Base-by-base conservation (phyloP, 1,140 invertebrate genomes). In the Reticulitermes speratus region DNA sequence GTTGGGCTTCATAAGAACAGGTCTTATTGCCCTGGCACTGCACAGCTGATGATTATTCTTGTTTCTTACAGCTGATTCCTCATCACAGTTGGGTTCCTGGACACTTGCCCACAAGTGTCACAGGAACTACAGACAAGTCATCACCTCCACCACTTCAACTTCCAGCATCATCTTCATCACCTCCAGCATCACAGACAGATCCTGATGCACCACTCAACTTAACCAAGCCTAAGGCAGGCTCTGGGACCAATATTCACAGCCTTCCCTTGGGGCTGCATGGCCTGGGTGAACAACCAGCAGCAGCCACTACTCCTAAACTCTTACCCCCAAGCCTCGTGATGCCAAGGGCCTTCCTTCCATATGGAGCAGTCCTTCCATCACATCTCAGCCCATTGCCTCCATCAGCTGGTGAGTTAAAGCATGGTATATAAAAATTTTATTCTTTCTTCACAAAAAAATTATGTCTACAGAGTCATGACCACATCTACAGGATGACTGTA, bases 191-290 rank as follows among this genome's bases (percentile, higher is more conserved):
- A n/a, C 91, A 92, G 44, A 91, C 91, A 23, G 95, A 96, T 88
- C 93, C 95, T 11, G 97, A 98, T 89, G 94, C 96, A 0, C 97
- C 97, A 0, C 91, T 98, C 1, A 98, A 98, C 91, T 94, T 98
- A 12, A 96, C 95, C 87, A 98, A 98, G 91, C 97, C 97, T 45
- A 96, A 97, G 89, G 93, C 92, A 45, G 48, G 82, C 65, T 21
- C 45, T 87, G 84, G 86, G 48, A 25, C 84, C 52, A 38, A 85
- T 83, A 81, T 82, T 59, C n/a, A 88, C 86, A 83, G 90, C 93
- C 90, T 90, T 87, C 91, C 90, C 89, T 90, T 90, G 5, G 90
- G 89, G 2, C 90, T 91, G 12, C 87, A 89, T 89, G 89, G 89
- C 85, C 90, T 92, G 85, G 93, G 93, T 83, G 87, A 87, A 81